phyloP scores from a whole-genome alignment of 2,113 vertebrate species.

The Recurvirostra avosetta region DNA sequence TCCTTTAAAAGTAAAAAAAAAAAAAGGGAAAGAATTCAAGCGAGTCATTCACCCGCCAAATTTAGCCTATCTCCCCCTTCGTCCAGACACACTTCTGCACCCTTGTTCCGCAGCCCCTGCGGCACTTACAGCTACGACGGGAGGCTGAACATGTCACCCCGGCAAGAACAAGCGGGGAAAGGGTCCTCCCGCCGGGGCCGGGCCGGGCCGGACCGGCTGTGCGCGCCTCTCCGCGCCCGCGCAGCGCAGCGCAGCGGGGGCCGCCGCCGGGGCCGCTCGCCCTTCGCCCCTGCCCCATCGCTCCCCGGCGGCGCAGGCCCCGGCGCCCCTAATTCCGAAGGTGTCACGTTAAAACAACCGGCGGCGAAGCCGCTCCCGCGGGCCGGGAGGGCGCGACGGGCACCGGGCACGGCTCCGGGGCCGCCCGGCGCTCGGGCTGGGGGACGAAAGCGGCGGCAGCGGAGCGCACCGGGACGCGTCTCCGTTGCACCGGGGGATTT shows the following conservation, averaged over 20 bases:
- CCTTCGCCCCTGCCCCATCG: no score
- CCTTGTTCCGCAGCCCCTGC: not conserved
- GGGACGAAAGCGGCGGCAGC: not conserved
- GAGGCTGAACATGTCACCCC: not conserved
- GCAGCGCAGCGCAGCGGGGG: not conserved
- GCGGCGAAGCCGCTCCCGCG: not conserved
- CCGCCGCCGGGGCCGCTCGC: not conserved
- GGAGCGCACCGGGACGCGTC: not conserved
- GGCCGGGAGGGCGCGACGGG: not conserved
- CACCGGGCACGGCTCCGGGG: not conserved
- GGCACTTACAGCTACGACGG: not conserved
- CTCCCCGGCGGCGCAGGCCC: not conserved
- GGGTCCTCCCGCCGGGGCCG: not conserved
- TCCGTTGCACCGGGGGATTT: not conserved
- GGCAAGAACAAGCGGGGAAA: not conserved
- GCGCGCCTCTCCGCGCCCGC: not conserved
- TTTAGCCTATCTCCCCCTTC: constrained; percentile 23
- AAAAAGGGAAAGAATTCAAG: not conserved
- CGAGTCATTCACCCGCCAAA: not conserved
- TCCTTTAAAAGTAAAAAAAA: not conserved
- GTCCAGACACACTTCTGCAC: not conserved
- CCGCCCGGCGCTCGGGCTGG: not conserved
- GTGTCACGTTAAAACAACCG: not conserved
- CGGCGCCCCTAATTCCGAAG: not conserved
- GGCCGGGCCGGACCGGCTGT: not conserved